These are phyloP conservation scores for Coelopa frigida DNA, from an alignment of 1,140 invertebrate species.

Conservation along the genomic window DNA sequence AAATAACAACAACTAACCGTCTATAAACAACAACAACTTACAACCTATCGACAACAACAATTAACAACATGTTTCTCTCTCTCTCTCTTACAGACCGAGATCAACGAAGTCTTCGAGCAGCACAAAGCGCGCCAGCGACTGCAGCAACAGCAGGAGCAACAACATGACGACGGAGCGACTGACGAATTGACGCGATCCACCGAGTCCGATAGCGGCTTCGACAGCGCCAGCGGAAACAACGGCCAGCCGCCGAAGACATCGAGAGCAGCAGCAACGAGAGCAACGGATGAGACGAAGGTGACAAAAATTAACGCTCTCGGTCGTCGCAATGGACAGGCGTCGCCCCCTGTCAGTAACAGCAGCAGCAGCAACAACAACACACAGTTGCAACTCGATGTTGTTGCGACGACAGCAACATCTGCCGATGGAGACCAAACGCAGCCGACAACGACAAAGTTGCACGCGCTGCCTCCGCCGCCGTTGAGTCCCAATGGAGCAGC, in stretches of 20 bases:
- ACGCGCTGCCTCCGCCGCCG: constrained; percentile 31
- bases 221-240: constrained; percentile 24
- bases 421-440: neutral
- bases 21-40: no score
- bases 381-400: constrained; percentile 2
- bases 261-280: constrained; percentile 5
- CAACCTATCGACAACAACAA: no score
- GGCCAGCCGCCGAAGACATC: neutral
- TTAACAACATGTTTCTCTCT: neutral
- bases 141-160: constrained; percentile 24
- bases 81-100: constrained; percentile 36
- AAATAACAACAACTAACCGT: no score
- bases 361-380: constrained; percentile 11
- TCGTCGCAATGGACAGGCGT: neutral
- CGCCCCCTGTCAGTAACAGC: neutral
- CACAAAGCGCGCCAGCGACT: constrained; percentile 33
- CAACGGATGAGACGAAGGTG: neutral
- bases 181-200: constrained; percentile 42
- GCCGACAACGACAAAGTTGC: constrained; percentile 30
- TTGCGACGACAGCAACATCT: neutral
- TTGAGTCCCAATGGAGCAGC: neutral
- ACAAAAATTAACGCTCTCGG: neutral
- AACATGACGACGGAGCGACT: constrained; percentile 17
- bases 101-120: constrained; percentile 42
- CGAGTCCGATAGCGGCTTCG: constrained; percentile 41